Evolutionary conservation across 2,113 vertebrate species (phyloP).

Genomic region (Gorsachius goisagi): DNA sequence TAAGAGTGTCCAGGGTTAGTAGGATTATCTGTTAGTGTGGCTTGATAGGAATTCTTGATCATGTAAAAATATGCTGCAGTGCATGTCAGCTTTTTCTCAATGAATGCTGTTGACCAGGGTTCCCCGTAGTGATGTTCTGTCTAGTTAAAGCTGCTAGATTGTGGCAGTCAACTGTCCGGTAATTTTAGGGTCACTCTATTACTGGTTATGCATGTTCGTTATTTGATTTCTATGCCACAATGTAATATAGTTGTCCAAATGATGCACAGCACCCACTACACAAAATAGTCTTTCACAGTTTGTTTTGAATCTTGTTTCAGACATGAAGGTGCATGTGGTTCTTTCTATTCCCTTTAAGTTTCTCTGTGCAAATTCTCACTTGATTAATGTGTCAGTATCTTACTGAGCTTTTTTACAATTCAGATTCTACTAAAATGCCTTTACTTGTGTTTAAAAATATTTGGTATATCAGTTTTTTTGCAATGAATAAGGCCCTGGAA

Average conservation of each 20-base stretch:
- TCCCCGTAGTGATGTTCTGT: not conserved
- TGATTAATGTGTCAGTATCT: not conserved
- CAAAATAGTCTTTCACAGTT: not conserved
- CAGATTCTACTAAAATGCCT: not conserved
- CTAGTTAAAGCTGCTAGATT: not conserved
- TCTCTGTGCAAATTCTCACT: not conserved
- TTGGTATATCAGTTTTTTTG: not conserved
- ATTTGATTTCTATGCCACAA: not conserved
- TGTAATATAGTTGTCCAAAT: not conserved
- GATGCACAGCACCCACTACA: not conserved
- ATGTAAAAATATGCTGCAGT: fast-evolving
- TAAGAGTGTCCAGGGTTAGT: not conserved
- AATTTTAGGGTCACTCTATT: not conserved
- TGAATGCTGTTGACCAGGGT: not conserved
- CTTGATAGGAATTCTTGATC: not conserved
- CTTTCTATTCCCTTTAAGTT: not conserved
- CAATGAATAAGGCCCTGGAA: not conserved
- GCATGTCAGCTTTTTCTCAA: not conserved
- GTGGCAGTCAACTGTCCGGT: not conserved
- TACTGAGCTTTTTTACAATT: not conserved
- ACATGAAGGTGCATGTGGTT: not conserved
- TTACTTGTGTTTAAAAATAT: not conserved
- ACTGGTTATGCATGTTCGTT: not conserved
- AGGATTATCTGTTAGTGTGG: not conserved
- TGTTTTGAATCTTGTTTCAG: not conserved